phyloP scores from a whole-genome alignment of 1,140 invertebrate genomes.

The Drosophila persimilis region DNA sequence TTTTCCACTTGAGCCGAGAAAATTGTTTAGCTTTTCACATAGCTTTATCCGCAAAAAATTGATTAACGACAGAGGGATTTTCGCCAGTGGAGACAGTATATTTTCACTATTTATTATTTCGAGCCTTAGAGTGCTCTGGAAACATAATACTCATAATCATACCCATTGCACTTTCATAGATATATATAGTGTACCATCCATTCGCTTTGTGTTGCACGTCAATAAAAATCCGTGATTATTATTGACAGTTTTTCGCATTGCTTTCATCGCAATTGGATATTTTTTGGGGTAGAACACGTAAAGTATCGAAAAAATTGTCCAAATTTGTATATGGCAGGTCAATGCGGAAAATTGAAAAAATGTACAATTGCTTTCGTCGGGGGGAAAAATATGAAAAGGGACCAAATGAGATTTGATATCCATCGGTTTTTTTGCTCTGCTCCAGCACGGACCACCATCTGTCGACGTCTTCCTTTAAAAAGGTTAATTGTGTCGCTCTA shows the following conservation, averaged over 20 bases:
- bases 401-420: not conserved
- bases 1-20: conserved; percentile 2
- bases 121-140: not conserved
- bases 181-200: not conserved
- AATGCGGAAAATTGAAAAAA: no score
- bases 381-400: no score
- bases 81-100: not conserved
- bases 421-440: no score
- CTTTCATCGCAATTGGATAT: conserved; percentile 43
- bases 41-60: conserved; percentile 17
- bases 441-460: conserved; percentile 2
- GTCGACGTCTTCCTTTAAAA: conserved; percentile 45
- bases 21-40: conserved; percentile 7
- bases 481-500: conserved; percentile 54
- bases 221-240: conserved; percentile 30
- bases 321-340: conserved; percentile 23
- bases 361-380: no score
- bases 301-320: conserved; percentile 33
- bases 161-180: no score
- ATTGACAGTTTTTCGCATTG: conserved; percentile 45
- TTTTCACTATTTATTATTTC: conserved; percentile 24
- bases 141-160: conserved; percentile 15
- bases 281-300: conserved; percentile 4
- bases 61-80: conserved; percentile 19
- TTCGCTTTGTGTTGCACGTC: conserved; percentile 19